phyloP scores from a whole-genome alignment of 2,797 vertebrate genomes.

The Rallus crepitans region DNA sequence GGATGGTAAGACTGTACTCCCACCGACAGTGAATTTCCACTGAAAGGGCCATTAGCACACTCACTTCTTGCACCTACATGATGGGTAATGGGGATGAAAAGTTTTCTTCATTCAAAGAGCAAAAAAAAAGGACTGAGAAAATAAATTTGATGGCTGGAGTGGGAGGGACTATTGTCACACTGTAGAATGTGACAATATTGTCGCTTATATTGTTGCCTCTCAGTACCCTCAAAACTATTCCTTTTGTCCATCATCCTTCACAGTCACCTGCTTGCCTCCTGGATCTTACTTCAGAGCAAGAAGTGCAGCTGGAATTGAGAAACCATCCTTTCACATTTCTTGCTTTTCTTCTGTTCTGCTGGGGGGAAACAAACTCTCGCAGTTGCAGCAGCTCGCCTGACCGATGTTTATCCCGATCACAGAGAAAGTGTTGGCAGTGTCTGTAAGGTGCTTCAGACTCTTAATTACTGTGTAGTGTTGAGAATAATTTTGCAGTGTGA shows the following conservation, averaged over 20 bases:
- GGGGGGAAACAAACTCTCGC: neutral
- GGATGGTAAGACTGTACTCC: neutral
- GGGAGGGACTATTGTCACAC: rapidly evolving
- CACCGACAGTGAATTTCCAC: neutral
- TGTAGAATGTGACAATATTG: neutral
- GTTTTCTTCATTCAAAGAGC: neutral
- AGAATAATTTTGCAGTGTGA: neutral
- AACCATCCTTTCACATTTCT: neutral
- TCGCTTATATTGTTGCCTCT: neutral
- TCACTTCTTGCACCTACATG: rapidly evolving
- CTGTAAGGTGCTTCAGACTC: neutral
- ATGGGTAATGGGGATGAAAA: neutral
- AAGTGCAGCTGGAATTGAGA: neutral
- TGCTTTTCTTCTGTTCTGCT: neutral
- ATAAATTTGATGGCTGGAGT: neutral
- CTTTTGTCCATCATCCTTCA: neutral
- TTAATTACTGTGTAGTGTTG: neutral
- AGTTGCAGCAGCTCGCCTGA: neutral
- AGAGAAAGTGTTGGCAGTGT: neutral
- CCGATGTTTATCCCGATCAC: rapidly evolving
- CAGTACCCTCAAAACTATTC: neutral
- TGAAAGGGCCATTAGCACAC: neutral
- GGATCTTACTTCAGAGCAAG: neutral
- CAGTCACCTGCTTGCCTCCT: neutral
- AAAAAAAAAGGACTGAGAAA: neutral